phyloP scores from a whole-genome alignment of 2,113 vertebrate species.

The Cygnus atratus region DNA sequence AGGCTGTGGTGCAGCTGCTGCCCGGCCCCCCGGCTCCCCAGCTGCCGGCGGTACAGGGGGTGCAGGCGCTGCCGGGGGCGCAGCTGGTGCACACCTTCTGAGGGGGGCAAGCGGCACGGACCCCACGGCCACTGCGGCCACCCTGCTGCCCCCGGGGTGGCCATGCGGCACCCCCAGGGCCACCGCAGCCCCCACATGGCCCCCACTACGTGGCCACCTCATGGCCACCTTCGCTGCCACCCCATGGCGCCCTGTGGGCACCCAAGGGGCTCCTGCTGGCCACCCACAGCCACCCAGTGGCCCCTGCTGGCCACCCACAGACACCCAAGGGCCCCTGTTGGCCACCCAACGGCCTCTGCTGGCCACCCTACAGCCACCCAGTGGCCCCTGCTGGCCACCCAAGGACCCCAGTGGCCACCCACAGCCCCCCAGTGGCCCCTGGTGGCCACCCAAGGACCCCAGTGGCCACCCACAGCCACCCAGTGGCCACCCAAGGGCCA shows the following conservation, averaged over 20 bases:
- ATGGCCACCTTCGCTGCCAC: no score
- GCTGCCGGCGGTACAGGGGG: constrained; percentile 69
- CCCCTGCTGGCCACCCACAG: no score
- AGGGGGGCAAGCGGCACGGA: background rate
- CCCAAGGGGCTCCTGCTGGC: background rate
- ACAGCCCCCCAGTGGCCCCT: background rate
- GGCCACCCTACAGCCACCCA: no score
- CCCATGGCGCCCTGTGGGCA: no score
- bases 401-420: background rate
- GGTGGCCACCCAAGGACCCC: no score
- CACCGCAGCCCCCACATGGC: background rate
- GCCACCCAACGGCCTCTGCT: no score
- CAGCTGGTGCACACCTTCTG: constrained; percentile 78
- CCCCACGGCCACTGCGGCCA: background rate
- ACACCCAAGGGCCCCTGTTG: no score
- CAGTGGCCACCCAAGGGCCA: background rate
- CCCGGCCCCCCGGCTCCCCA: constrained; percentile 28
- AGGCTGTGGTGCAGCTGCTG: constrained; percentile 66
- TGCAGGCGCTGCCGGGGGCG: constrained; percentile 69
- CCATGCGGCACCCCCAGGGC: background rate
- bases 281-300: background rate
- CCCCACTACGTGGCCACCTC: background rate
- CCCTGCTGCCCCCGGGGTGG: background rate
- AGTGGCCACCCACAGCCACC: background rate
- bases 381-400: no score